These are phyloP conservation scores for Acanthosoma haemorrhoidale DNA, from an alignment of 2,888 invertebrate genomes.

Conservation along the genomic window DNA sequence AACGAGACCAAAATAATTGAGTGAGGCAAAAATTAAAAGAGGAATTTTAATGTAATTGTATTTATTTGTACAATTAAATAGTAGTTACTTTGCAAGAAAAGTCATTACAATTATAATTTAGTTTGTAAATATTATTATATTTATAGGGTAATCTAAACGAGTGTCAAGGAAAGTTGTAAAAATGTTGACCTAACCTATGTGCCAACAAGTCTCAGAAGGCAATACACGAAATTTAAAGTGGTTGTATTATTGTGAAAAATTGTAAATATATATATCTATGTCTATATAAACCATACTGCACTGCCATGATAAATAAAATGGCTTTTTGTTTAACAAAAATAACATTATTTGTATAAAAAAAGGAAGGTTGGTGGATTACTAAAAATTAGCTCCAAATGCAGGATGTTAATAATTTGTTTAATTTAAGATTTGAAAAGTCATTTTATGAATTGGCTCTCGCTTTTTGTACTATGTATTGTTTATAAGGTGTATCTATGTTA, in stretches of 20 bases:
- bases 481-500: conserved; percentile 18
- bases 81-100: not conserved
- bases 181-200: not conserved
- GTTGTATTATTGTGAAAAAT: not conserved
- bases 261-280: conserved; percentile 8
- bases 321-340: not conserved
- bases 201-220: conserved; percentile 9
- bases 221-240: conserved; percentile 1
- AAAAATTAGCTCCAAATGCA: not conserved
- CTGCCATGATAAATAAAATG: not conserved
- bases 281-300: conserved; percentile 7
- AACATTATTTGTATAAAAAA: not conserved
- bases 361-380: not conserved
- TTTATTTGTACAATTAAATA: conserved; percentile 2
- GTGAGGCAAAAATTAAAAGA: not conserved
- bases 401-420: not conserved
- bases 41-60: not conserved
- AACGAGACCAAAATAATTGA: not conserved
- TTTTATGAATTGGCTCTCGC: not conserved
- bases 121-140: conserved; percentile 5
- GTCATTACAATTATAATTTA: conserved; percentile 10
- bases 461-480: conserved; percentile 9
- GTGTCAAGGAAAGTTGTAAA: not conserved
- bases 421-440: not conserved
- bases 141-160: not conserved